phyloP scores from a whole-genome alignment of 2,113 vertebrate genomes.

The Carollia perspicillata region DNA sequence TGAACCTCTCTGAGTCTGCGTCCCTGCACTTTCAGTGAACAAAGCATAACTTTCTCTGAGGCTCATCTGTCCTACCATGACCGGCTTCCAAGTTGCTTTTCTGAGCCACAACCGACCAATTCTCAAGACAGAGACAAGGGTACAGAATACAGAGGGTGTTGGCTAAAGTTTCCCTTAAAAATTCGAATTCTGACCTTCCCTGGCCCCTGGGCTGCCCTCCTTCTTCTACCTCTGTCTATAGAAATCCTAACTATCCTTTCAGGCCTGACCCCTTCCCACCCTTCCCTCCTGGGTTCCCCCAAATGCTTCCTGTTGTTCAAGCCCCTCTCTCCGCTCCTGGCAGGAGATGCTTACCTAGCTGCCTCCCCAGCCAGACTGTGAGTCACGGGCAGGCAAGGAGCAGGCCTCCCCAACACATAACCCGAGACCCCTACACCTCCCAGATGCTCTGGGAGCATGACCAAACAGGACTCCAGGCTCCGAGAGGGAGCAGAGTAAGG shows the following conservation, averaged over 20 bases:
- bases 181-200: not conserved
- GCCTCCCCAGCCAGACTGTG: rapidly evolving
- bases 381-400: not conserved
- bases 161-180: not conserved
- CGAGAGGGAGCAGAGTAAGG: not conserved
- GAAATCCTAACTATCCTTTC: not conserved
- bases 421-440: rapidly evolving
- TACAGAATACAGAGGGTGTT: not conserved
- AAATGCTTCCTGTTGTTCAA: not conserved
- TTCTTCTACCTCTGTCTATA: not conserved
- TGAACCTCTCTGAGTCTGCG: not conserved
- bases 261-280: not conserved
- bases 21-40: not conserved
- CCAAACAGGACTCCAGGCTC: not conserved
- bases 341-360: not conserved
- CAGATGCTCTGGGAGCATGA: not conserved
- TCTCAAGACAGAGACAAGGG: not conserved
- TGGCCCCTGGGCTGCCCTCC: not conserved
- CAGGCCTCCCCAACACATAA: not conserved
- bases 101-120: not conserved
- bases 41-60: not conserved
- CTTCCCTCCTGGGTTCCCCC: no score
- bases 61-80: not conserved
- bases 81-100: not conserved
- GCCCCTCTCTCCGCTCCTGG: not conserved